Evolutionary conservation across 2,888 invertebrate species (phyloP), one percentile per base, ranked within the genome.

Genomic region (Sphaerophoria taeniata): DNA sequence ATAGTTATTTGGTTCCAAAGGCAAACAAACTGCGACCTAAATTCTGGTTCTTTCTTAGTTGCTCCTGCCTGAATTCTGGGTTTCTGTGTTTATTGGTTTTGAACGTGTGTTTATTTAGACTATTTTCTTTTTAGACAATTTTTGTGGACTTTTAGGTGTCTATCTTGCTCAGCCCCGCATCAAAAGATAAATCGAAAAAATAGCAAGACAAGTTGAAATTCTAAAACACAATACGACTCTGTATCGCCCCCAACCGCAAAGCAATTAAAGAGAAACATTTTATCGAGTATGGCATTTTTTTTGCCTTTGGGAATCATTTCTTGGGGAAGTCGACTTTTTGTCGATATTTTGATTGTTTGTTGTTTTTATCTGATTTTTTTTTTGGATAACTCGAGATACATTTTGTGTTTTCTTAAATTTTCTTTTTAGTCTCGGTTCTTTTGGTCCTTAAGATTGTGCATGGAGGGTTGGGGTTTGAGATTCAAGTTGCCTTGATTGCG

Each of bases 21-120:
- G 34, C 83, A 79, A 83, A 79, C 74, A 79, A 65, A 67, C 24
- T 60, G 24, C 79, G 83, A 83, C 83, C 83, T 47, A 83, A 65
- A 83, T 83, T 74, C 47, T 39, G 16, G 58, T 58, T 43, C 34
- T 47, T 58, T 43, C 34, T 24, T 24, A 24, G 24, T 24, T 24
- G 24, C 24, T 24, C 24, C 24, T 24, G 24, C 12, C 47, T 47
- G 11, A 14, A 7, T 47, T n/a, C 14, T 47, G n/a, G 51, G 5
- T 6, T 16, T 51, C 0, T 43, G 11, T 83, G 58, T 83, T 74
- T 83, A 75, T 83, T 79, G 83, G 55, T 82, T 78, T 65, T 31
- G 56, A 56, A 47, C 47, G 31, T 83, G 74, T 83, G 74, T 83
- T 83, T 74, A 71, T 83, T 79, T 83, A 63, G 79, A 71, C 65